phyloP scores from a whole-genome alignment of 2,797 vertebrate species.

The Huso huso region DNA sequence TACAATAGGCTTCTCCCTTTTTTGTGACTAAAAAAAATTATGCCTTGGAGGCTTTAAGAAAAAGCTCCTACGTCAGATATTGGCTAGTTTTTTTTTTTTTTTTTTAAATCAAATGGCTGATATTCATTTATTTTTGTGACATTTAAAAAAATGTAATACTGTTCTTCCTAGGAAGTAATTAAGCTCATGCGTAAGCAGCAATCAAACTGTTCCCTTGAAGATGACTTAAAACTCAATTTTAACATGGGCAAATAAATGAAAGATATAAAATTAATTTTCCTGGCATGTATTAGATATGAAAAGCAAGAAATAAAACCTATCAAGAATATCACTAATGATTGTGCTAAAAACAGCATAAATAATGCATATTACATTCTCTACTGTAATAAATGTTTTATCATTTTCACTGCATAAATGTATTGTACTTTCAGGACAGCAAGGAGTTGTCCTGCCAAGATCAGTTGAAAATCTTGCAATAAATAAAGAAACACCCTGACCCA shows the following conservation, averaged over 20 bases:
- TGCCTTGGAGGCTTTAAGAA: conserved; percentile 80
- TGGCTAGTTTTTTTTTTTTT: conserved; percentile 54
- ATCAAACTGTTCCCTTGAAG: conserved; percentile 76
- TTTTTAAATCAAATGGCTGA: conserved; percentile 79
- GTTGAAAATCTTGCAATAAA: conserved; percentile 79
- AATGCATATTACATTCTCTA: conserved; percentile 99
- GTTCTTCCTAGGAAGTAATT: conserved; percentile 78
- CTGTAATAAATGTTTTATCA: conserved; percentile 99
- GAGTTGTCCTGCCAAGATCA: conserved; percentile 81
- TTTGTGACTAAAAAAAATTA: conserved; percentile 87
- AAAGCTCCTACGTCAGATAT: conserved; percentile 73
- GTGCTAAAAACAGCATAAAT: conserved; percentile 99
- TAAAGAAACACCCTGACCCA: conserved; percentile 65
- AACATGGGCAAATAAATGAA: conserved; percentile 85
- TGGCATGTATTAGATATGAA: conserved; percentile 82
- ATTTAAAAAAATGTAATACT: conserved; percentile 76
- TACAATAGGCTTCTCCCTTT: conserved; percentile 78
- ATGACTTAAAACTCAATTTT: conserved; percentile 82
- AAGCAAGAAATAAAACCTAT: conserved; percentile 85
- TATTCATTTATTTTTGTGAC: conserved; percentile 87
- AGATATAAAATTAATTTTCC: conserved; percentile 83
- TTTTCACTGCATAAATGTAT: conserved; percentile 95
- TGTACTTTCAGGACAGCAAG: conserved; percentile 79
- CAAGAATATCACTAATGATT: conserved; percentile 98
- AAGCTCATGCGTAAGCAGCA: conserved; percentile 74